These are phyloP conservation scores for Trachurus trachurus DNA, from an alignment of 2,797 vertebrate species.

Conservation along the genomic window DNA sequence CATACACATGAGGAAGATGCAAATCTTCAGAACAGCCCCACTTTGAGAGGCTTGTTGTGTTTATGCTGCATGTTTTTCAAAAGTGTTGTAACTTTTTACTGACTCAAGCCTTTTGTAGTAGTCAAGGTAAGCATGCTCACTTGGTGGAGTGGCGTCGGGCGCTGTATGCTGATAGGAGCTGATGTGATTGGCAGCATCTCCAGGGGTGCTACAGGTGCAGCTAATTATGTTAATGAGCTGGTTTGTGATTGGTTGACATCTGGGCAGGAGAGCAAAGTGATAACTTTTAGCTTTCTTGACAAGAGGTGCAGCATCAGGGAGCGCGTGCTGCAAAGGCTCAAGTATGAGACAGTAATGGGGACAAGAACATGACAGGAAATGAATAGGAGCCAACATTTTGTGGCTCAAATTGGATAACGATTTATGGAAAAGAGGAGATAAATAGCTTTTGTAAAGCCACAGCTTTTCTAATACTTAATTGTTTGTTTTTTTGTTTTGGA, in stretches of 20 bases:
- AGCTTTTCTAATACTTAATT: neutral
- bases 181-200: neutral
- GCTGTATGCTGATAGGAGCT: neutral
- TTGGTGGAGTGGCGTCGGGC: no score
- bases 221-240: neutral
- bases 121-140: no score
- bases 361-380: conserved; percentile 3
- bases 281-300: neutral
- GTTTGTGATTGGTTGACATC: neutral
- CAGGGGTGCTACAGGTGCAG: conserved; percentile 6
- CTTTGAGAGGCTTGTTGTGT: no score
- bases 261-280: neutral
- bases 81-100: no score
- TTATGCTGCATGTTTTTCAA: no score
- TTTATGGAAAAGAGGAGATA: neutral
- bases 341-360: conserved; percentile 1
- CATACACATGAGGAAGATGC: no score
- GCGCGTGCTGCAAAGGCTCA: neutral
- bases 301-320: conserved; percentile 3
- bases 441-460: no score
- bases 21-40: no score
- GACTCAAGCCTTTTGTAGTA: no score
- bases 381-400: conserved; percentile 6
- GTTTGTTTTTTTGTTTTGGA: neutral
- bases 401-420: conserved; percentile 20